These are phyloP conservation scores for Bellardia pandia DNA, from an alignment of 2,888 invertebrate genomes.

Conservation along the genomic window DNA sequence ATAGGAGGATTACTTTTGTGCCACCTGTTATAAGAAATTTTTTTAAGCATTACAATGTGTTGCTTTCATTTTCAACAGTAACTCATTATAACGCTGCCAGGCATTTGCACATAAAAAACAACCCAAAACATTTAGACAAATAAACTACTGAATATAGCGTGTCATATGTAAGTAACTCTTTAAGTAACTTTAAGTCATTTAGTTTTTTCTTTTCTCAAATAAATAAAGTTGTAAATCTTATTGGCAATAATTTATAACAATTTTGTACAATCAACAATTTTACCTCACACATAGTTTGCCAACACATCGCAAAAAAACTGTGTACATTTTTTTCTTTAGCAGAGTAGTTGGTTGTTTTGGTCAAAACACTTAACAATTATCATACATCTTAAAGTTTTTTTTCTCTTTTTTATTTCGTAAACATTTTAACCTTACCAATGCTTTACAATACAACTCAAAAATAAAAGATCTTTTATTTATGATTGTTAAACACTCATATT, in stretches of 20 bases:
- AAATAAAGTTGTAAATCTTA: conserved; percentile 70
- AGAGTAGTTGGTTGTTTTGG: conserved; percentile 60
- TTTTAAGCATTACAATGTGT: too few relatives aligned
- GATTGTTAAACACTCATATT: conserved; percentile 61
- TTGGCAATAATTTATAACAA: conserved; percentile 58
- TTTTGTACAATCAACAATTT: conserved; percentile 56
- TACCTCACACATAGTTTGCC: conserved; percentile 48
- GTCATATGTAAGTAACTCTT: neutral
- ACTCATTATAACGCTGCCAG: neutral
- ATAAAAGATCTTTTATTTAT: conserved; percentile 66
- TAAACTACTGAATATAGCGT: conserved; percentile 8
- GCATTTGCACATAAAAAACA: neutral
- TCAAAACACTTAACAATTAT: conserved; percentile 64
- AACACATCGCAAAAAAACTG: conserved; percentile 1
- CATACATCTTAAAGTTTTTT: conserved; percentile 55
- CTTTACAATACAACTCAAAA: conserved; percentile 24
- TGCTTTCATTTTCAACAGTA: too few relatives aligned
- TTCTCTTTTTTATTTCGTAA: conserved; percentile 23
- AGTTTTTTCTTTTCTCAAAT: conserved; percentile 17
- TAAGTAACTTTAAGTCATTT: neutral
- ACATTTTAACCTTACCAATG: conserved; percentile 39
- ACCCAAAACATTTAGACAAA: neutral
- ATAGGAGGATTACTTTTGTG: too few relatives aligned
- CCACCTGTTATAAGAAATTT: too few relatives aligned
- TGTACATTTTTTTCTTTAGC: conserved; percentile 11